phyloP scores from a whole-genome alignment of 2,888 invertebrate species.

The Eristalinus sepulchralis region DNA sequence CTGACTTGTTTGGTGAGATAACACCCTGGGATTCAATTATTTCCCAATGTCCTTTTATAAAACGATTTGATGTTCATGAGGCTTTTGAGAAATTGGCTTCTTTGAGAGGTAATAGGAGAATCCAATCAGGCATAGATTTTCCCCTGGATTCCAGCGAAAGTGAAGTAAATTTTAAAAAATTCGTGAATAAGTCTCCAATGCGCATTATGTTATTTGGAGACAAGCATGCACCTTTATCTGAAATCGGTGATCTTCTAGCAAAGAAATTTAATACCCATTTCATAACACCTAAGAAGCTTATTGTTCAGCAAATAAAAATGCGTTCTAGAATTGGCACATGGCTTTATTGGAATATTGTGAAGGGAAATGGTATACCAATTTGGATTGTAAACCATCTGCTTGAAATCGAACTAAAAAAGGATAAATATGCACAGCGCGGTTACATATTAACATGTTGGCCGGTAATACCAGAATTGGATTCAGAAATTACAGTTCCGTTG shows the following conservation, averaged over 20 bases:
- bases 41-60: constrained; percentile 54
- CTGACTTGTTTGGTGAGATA: constrained; percentile 23
- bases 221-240: constrained; percentile 82
- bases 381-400: constrained; percentile 82
- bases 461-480: constrained; percentile 81
- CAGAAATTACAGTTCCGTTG: background rate
- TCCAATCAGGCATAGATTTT: constrained; percentile 13
- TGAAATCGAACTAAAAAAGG: constrained; percentile 82
- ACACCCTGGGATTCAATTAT: constrained; percentile 33
- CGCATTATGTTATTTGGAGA: constrained; percentile 84
- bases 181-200: constrained; percentile 76
- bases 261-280: constrained; percentile 83
- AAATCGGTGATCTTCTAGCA: constrained; percentile 83
- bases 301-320: constrained; percentile 83
- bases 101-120: background rate
- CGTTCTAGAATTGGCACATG: constrained; percentile 83
- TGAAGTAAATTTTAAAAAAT: constrained; percentile 47
- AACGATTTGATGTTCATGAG: constrained; percentile 10
- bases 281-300: constrained; percentile 83
- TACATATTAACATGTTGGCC: constrained; percentile 86
- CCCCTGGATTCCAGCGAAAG: constrained; percentile 35
- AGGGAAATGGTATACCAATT: constrained; percentile 82
- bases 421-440: constrained; percentile 83
- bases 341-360: constrained; percentile 83
- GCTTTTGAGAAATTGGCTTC: constrained; percentile 37